phyloP scores from a whole-genome alignment of 2,113 vertebrate species.

The Cryptotis parvus region DNA sequence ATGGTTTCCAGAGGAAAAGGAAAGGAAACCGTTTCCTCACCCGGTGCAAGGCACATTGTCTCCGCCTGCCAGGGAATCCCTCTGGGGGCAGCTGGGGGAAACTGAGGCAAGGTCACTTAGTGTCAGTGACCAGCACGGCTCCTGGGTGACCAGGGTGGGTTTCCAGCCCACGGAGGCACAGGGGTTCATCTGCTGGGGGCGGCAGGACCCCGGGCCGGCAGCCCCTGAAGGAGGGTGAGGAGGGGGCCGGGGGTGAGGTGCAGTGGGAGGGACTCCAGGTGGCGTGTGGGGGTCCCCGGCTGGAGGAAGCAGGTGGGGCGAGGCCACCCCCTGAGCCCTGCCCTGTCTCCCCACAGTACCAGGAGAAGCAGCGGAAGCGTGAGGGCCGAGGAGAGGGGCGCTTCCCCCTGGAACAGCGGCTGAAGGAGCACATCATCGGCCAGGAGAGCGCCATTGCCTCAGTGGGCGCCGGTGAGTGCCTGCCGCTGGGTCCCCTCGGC shows the following conservation, averaged over 20 bases:
- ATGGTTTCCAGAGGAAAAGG: slow-evolving; percentile 28
- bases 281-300: no score
- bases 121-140: neutral
- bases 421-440: slow-evolving; percentile 96
- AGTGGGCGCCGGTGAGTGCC: slow-evolving; percentile 93
- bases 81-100: neutral
- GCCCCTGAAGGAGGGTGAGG: neutral
- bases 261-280: neutral
- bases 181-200: neutral
- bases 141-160: slow-evolving; percentile 1
- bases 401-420: slow-evolving; percentile 95
- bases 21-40: slow-evolving; percentile 18
- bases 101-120: slow-evolving; percentile 18
- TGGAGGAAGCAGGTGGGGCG: no score
- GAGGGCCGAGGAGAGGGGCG: slow-evolving; percentile 93
- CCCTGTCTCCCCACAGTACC: slow-evolving; percentile 86
- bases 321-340: neutral
- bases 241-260: neutral
- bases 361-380: slow-evolving; percentile 90
- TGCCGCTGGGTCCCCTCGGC: neutral
- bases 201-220: neutral
- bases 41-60: neutral
- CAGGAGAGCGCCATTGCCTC: slow-evolving; percentile 97
- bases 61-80: slow-evolving; percentile 8
- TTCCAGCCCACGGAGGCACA: neutral